These are phyloP conservation scores for Sebastiscus albofasciatus DNA, from an alignment of 2,797 vertebrate species.

Conservation along the genomic window DNA sequence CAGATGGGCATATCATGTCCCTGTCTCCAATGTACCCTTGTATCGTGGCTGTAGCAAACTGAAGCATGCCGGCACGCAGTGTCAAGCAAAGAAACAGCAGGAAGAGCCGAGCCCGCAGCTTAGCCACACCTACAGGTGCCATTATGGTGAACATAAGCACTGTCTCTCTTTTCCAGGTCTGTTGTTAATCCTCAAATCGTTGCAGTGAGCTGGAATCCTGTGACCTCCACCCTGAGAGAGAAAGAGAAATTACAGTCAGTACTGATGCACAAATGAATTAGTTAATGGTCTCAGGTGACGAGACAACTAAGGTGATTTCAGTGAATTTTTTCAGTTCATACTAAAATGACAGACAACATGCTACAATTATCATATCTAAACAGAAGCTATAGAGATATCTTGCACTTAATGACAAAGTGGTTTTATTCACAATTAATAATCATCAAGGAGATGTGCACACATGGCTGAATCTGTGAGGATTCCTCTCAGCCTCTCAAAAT, in stretches of 20 bases:
- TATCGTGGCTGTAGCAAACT: slow-evolving; percentile 76
- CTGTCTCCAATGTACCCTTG: slow-evolving; percentile 77
- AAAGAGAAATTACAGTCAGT: slow-evolving; percentile 58
- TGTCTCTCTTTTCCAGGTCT: slow-evolving; percentile 45
- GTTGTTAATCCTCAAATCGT: slow-evolving; percentile 60
- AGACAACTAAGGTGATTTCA: slow-evolving; percentile 11
- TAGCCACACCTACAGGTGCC: slow-evolving; percentile 76
- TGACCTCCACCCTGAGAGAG: slow-evolving; percentile 74
- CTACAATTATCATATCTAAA: slow-evolving; percentile 4
- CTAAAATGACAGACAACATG: background rate
- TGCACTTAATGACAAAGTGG: slow-evolving; percentile 9
- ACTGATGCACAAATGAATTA: slow-evolving; percentile 20
- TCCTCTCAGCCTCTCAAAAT: slow-evolving; percentile 40
- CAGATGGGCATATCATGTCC: slow-evolving; percentile 87
- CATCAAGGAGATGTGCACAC: slow-evolving; percentile 17
- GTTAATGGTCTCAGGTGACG: background rate
- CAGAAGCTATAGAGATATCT: background rate
- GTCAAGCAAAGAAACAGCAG: slow-evolving; percentile 86
- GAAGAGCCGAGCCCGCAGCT: slow-evolving; percentile 85
- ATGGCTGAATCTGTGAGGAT: slow-evolving; percentile 32
- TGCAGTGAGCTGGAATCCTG: slow-evolving; percentile 59
- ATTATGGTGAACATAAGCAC: slow-evolving; percentile 68
- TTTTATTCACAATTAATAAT: slow-evolving; percentile 30
- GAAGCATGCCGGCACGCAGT: slow-evolving; percentile 83
- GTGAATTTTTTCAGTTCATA: background rate